phyloP scores from a whole-genome alignment of 2,888 invertebrate genomes.

The Lepetodrilus schrolli region DNA sequence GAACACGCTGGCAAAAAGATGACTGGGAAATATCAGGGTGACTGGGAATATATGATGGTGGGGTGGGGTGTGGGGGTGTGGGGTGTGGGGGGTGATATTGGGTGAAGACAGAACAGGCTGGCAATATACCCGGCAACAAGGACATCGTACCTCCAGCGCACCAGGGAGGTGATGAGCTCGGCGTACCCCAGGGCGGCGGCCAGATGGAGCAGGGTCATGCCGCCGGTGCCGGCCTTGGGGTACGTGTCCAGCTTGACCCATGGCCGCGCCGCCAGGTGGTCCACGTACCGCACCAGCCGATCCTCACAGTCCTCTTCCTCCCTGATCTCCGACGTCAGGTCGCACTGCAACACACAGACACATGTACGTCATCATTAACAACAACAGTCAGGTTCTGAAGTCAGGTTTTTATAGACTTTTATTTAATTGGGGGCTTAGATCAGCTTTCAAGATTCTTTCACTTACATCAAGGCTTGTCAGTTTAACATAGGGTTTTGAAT shows the following conservation, averaged over 20 bases:
- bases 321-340: too few relatives aligned
- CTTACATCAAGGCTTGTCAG: too few relatives aligned
- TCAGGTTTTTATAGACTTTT: too few relatives aligned
- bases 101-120: background rate
- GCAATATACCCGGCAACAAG: too few relatives aligned
- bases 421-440: too few relatives aligned
- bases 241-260: slow-evolving; percentile 55
- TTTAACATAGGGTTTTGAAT: too few relatives aligned
- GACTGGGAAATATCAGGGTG: background rate
- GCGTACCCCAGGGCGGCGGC: slow-evolving; percentile 93
- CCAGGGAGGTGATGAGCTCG: slow-evolving; percentile 68
- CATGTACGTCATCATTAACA: too few relatives aligned
- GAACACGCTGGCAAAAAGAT: too few relatives aligned
- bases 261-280: slow-evolving; percentile 70
- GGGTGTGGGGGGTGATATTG: background rate
- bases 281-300: slow-evolving; percentile 88
- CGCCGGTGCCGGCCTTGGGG: slow-evolving; percentile 50
- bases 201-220: slow-evolving; percentile 81
- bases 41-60: background rate
- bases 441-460: too few relatives aligned
- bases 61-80: background rate
- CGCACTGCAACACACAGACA: too few relatives aligned
- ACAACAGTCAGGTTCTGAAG: too few relatives aligned
- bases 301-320: slow-evolving; percentile 76
- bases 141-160: slow-evolving; percentile 64